Base-by-base conservation (phyloP, 2,797 vertebrate genomes). In the Caiman crocodilus region DNA sequence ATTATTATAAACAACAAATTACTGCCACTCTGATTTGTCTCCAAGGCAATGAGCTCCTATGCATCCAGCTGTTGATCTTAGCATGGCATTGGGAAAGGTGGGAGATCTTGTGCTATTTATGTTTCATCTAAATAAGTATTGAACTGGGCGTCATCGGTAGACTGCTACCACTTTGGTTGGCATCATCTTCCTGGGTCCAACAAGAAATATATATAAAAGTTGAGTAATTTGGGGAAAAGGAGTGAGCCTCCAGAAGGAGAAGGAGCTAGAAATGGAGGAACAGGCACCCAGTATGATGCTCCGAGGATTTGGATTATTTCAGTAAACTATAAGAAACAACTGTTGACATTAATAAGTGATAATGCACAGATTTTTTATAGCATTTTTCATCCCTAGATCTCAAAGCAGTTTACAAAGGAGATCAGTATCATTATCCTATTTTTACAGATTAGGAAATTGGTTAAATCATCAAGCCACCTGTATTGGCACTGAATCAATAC, bases 181-280 rank as follows among this genome's bases (percentile, higher is more conserved):
- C 60, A 28, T 79, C 80, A 73, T 18, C 58, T 88, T 21, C 5
- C 6, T 59, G 25, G 5, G 5, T 12, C 4, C 74, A 82, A 23
- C 5, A 55, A 50, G 9, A 10, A 10, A 50, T n/a, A 61, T 56
- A 55, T 2, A 14, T 35, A 67, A 5, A 55, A 1, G 1, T 2
- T 73, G 1, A 35, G 14, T 42, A 71, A 42, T 4, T 14, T 50
- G 59, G 30, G 23, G 58, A 60, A 78, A 32, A 77, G 3, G 57
- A 23, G 8, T 25, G 13, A 15, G n/a, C 8, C 2, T 87, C 4
- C 26, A 50, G 60, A 84, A 77, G 28, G 3, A 82, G 26, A 85
- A 73, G 14, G 15, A 2, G 59, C 1, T 42, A 82, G n/a, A 20
- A 4, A 18, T n/a, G 0, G n/a, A 84, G 65, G 26, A 91, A 59